Conservation (phyloP, 2,888 invertebrate genomes). For the Argyra leucocephala region DNA sequence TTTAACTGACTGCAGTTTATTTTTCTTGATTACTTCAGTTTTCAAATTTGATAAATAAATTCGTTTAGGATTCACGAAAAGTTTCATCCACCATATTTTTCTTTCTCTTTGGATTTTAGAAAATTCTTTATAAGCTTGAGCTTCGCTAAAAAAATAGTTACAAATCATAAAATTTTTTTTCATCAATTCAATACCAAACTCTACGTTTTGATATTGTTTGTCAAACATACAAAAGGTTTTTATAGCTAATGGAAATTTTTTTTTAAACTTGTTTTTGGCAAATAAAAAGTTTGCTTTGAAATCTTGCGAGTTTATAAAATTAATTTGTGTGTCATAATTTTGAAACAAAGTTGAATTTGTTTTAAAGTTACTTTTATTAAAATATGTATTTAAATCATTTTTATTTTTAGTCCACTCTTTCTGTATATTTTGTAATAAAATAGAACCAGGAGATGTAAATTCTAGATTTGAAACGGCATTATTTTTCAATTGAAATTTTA, state of each 20-base stretch:
- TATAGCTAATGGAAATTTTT: slow-evolving; percentile 31
- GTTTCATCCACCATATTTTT: slow-evolving; percentile 79
- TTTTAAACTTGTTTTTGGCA: slow-evolving; percentile 27
- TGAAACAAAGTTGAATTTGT: neutral
- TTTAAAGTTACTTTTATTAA: slow-evolving; percentile 2
- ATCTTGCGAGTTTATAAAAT: slow-evolving; percentile 36
- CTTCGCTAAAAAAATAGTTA: slow-evolving; percentile 32
- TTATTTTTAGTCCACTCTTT: slow-evolving; percentile 45
- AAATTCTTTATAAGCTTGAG: slow-evolving; percentile 52
- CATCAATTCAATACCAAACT: neutral
- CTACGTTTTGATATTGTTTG: neutral
- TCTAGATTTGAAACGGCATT: slow-evolving; percentile 23
- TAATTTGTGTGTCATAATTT: slow-evolving; percentile 13
- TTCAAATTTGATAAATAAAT: slow-evolving; percentile 55
- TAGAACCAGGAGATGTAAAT: slow-evolving; percentile 39
- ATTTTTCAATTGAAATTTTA: slow-evolving; percentile 23
- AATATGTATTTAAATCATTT: slow-evolving; percentile 26
- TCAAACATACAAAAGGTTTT: slow-evolving; percentile 20
- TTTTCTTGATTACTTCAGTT: slow-evolving; percentile 37
- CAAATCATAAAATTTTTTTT: slow-evolving; percentile 26
- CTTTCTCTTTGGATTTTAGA: slow-evolving; percentile 67
- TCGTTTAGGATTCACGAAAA: slow-evolving; percentile 62
- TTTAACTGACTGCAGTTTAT: slow-evolving; percentile 47
- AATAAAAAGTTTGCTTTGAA: slow-evolving; percentile 27
- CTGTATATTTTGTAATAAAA: slow-evolving; percentile 49